Base-by-base conservation (phyloP, 2,113 vertebrate genomes). In the Chrysochloris asiatica region DNA sequence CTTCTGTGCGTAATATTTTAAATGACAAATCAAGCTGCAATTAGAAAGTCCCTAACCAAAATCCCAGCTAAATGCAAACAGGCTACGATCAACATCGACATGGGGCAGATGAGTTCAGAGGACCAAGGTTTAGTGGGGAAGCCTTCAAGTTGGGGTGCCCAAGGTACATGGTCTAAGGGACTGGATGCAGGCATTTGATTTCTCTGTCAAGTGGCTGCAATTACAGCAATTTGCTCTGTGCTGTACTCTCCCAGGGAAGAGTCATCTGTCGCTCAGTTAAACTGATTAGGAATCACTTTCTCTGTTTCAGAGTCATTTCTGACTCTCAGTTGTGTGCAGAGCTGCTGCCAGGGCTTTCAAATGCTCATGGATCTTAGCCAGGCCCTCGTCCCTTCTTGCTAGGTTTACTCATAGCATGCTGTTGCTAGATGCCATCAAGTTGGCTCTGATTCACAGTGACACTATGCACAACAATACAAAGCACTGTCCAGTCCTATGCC, bases 241-340 rank as follows among this genome's bases (percentile, higher is more conserved):
- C 90, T 22, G 19, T 52, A 91, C 90, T 93, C 90, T 95, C 95
- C 86, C 17, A 10, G 88, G 88, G 71, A 93, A 88, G 90, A 94
- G 87, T 95, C 94, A 93, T 93, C 90, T 69, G 67, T 69, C 41
- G 28, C 88, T 92, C 11, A 0, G 63, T 83, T 97, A 95, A 97
- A 95, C 94, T 86, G 95, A 96, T 95, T 97, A 95, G 94, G 93
- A 95, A 95, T 94, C 93, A 93, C 85, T 93, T 83, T 75, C 67
- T 86, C 93, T 63, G 38, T 89, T 76, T 83, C 73, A 14, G 85
- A 67, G 17, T 83, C 86, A 50, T 89, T 75, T 86, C 90, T 87
- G 89, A 88, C 19, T 90, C 86, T 90, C 89, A 52, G 78, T 88
- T 26, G 8, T 17, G 41, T 80, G 77, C 26, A 47, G 54, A 83